Evolutionary conservation across 2,113 vertebrate species (phyloP), one percentile per base, ranked within the genome.

Genomic region (Urocolius indicus): DNA sequence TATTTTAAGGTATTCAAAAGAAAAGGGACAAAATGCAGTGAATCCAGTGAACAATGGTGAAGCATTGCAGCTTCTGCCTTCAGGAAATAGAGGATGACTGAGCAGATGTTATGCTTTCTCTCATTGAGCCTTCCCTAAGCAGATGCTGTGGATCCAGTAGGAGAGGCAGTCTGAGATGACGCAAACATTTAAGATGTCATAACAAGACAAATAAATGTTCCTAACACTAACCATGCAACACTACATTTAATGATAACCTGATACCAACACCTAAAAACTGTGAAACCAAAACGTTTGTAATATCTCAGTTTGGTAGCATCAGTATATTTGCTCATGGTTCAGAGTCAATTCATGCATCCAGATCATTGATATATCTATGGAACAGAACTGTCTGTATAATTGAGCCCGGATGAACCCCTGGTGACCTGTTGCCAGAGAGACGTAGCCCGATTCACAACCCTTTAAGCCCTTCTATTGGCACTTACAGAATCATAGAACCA

Each of bases 391-490:
- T 41, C 38, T 12, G 12, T 41, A 41, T 41, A 41, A 41, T 41
- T 41, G 38, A 41, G 38, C 38, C 38, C 38, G 9, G 38, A 41
- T 9, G 38, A 41, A 41, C 38, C 38, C 38, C 36, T 71, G 43
- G 16, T 0, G 4, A 19, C 20, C 0, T 0, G 18, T 27, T 16
- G 34, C 30, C 24, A 49, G 43, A 41, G 38, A 41, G 38, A 41
- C 12, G 38, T 41, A 41, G 38, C 38, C 38, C 38, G 9, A 41
- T 41, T 41, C 38, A 41, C 38, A 41, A 41, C 9, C 38, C 38
- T 41, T 41, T 41, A 41, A 41, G 38, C 38, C 38, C 38, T 41
- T 41, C 38, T 41, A 12, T 41, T 41, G 38, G 12, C 38, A 41
- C 38, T 41, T 41, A 41, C 38, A 12, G 38, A 41, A 41, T 41